Percentiles rank a stretch among this genome's conserved stretches.
Conservation (phyloP, 2,797 vertebrate genomes). For the Enteromius radiatus region DNA sequence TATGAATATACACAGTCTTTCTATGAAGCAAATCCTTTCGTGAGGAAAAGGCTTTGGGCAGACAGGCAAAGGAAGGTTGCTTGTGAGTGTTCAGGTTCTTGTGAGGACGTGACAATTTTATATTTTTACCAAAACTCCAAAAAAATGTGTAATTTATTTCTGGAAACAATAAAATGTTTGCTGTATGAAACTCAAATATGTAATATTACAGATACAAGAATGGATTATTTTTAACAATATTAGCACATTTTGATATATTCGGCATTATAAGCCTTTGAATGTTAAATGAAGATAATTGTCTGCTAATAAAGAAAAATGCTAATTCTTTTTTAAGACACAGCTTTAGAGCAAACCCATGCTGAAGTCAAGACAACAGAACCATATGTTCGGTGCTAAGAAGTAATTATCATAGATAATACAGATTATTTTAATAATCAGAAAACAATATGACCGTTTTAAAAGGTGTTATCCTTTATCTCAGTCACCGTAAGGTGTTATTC, state of each 20-base stretch:
- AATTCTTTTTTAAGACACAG: slow-evolving; percentile 47
- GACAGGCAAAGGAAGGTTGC: no score
- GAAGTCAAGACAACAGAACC: slow-evolving; percentile 36
- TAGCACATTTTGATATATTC: slow-evolving; percentile 67
- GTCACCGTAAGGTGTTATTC: slow-evolving; percentile 61
- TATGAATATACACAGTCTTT: no score
- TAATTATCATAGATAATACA: slow-evolving; percentile 54
- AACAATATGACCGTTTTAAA: slow-evolving; percentile 62
- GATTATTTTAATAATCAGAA: slow-evolving; percentile 56
- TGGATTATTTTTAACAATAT: slow-evolving; percentile 61
- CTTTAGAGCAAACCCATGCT: slow-evolving; percentile 53
- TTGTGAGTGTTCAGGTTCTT: no score
- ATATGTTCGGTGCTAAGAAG: slow-evolving; percentile 53
- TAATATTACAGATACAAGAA: not conserved
- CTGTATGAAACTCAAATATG: not conserved
- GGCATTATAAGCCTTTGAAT: slow-evolving; percentile 41
- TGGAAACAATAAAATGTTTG: not conserved
- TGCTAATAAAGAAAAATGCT: slow-evolving; percentile 49
- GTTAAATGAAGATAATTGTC: slow-evolving; percentile 51
- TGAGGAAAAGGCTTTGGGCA: no score
- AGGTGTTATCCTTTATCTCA: slow-evolving; percentile 58
- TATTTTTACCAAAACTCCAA: not conserved
- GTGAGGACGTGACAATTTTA: no score
- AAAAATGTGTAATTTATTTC: not conserved
- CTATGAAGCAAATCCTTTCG: no score